Conservation (phyloP, 2,888 invertebrate species). For the Mimumesa dahlbomi region DNA sequence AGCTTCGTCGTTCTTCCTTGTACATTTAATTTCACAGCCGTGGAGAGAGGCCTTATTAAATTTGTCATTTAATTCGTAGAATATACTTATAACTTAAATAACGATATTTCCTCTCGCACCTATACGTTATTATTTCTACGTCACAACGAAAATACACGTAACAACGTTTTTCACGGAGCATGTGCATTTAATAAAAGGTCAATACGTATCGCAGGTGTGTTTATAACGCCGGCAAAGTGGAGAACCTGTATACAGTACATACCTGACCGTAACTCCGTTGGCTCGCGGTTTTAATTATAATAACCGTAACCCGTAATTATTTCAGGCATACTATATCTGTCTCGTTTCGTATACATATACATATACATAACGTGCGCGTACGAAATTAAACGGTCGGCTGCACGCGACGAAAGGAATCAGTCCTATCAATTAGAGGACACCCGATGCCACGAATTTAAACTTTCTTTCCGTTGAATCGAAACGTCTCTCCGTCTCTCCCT, state of each 20-base stretch:
- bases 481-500: not conserved
- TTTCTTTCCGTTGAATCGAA: conserved; percentile 16
- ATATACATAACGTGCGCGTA: not conserved
- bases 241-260: too few species aligned
- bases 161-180: too few species aligned
- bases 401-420: conserved; percentile 29
- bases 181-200: too few species aligned
- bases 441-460: conserved; percentile 13
- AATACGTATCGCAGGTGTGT: too few species aligned
- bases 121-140: too few species aligned
- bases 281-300: conserved; percentile 40
- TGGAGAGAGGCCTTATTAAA: not conserved
- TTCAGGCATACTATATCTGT: conserved; percentile 7
- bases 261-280: not conserved
- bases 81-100: too few species aligned
- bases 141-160: too few species aligned
- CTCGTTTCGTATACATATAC: not conserved
- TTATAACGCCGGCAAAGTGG: too few species aligned
- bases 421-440: conserved; percentile 12
- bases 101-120: too few species aligned
- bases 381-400: conserved; percentile 32
- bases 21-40: not conserved
- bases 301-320: conserved; percentile 39
- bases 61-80: too few species aligned
- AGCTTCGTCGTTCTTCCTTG: conserved; percentile 3